A percentile compares a stretch with the other conserved stretches of the same genome.
phyloP scores from a whole-genome alignment of 2,797 vertebrate genomes.

The Lepidocolaptes lacrymiger region DNA sequence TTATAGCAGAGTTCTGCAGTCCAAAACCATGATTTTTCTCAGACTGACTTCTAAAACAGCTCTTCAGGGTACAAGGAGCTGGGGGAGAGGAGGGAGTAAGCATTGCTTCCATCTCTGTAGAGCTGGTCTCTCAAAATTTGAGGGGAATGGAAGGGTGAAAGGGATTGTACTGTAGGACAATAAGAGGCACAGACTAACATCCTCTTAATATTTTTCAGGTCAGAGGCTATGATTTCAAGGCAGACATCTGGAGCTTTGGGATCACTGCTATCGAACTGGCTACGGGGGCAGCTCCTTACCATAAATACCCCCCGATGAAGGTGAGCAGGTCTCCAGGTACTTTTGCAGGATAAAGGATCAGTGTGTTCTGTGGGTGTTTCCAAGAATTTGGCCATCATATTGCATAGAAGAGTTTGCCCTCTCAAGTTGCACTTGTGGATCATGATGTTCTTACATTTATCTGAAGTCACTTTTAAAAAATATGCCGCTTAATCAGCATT shows the following conservation, averaged over 20 bases:
- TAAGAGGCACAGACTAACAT: neutral
- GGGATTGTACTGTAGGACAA: neutral
- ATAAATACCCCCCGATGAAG: slow-evolving; percentile 97
- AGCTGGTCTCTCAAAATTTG: accelerated
- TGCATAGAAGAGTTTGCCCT: neutral
- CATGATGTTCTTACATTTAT: neutral
- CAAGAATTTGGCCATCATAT: neutral
- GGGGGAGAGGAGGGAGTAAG: neutral
- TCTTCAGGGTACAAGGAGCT: neutral
- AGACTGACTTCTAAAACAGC: neutral
- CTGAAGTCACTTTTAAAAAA: slow-evolving; percentile 10
- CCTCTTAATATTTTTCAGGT: slow-evolving; percentile 77
- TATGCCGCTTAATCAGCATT: neutral
- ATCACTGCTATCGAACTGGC: slow-evolving; percentile 96
- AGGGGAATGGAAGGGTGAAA: neutral
- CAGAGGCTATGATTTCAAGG: slow-evolving; percentile 94
- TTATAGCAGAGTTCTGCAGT: neutral
- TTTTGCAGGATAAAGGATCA: neutral
- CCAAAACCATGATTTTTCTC: neutral
- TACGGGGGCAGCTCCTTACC: slow-evolving; percentile 93
- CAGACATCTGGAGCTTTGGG: slow-evolving; percentile 96
- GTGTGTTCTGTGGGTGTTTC: neutral
- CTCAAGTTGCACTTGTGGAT: neutral
- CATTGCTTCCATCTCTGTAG: neutral
- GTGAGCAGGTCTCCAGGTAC: slow-evolving; percentile 66